phyloP scores from a whole-genome alignment of 1,140 invertebrate genomes.

The Augochlora pura region DNA sequence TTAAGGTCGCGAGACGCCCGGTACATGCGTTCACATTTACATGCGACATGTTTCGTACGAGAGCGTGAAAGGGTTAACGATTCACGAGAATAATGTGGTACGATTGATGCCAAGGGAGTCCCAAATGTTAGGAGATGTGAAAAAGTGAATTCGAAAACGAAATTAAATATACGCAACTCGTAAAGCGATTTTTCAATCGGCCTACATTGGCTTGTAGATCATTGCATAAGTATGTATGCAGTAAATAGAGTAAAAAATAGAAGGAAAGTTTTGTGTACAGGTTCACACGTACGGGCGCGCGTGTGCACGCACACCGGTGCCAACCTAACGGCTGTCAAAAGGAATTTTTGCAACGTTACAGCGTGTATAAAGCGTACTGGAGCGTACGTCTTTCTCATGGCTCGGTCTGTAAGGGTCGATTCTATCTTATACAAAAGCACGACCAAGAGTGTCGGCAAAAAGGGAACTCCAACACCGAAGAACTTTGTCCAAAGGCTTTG shows the following conservation, averaged over 20 bases:
- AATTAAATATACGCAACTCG: not conserved
- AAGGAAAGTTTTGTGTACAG: not conserved
- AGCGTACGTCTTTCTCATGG: slow-evolving; percentile 36
- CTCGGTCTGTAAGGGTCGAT: slow-evolving; percentile 33
- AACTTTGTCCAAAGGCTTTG: slow-evolving; percentile 53
- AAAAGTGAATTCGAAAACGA: not conserved
- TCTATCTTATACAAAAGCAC: slow-evolving; percentile 51
- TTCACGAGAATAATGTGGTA: too few relatives aligned
- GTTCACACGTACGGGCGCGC: too few relatives aligned
- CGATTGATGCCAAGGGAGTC: too few relatives aligned
- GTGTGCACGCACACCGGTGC: not conserved
- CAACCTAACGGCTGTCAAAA: slow-evolving; percentile 2
- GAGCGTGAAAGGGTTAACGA: too few relatives aligned
- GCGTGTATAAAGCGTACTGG: slow-evolving; percentile 18
- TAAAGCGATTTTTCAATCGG: not conserved
- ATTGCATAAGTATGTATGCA: not conserved
- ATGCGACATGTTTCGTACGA: too few relatives aligned
- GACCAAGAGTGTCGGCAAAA: slow-evolving; percentile 38
- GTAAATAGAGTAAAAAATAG: slow-evolving; percentile 2
- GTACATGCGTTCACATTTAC: too few relatives aligned
- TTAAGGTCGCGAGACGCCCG: too few relatives aligned
- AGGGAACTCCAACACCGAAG: slow-evolving; percentile 23
- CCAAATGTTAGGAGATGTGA: not conserved
- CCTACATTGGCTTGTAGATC: not conserved
- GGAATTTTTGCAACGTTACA: slow-evolving; percentile 48